phyloP scores from a whole-genome alignment of 2,113 vertebrate species.

The Channa maculata region DNA sequence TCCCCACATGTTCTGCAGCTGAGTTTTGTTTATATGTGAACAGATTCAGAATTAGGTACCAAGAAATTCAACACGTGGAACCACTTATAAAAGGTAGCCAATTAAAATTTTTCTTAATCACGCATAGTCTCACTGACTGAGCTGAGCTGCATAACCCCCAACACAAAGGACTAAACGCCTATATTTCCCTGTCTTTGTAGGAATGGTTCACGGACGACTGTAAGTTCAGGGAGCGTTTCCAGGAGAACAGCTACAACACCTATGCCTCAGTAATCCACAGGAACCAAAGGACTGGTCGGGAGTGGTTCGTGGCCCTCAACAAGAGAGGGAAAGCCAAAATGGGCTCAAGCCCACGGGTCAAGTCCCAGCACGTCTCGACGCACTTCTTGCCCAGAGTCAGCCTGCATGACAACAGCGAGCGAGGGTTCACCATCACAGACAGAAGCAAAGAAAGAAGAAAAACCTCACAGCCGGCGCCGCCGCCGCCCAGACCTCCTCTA shows the following conservation, averaged over 20 bases:
- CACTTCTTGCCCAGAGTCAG: slow-evolving; percentile 93
- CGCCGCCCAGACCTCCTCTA: slow-evolving; percentile 58
- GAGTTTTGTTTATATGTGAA: slow-evolving; percentile 1
- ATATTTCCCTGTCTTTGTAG: slow-evolving; percentile 27
- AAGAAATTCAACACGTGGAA: not conserved
- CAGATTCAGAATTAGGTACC: not conserved
- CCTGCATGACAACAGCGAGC: slow-evolving; percentile 78
- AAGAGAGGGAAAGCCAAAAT: slow-evolving; percentile 96
- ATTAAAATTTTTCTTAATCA: slow-evolving; percentile 3
- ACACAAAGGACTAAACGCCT: not conserved
- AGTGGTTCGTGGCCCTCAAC: slow-evolving; percentile 97
- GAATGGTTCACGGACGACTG: slow-evolving; percentile 91
- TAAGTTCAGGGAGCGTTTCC: slow-evolving; percentile 95
- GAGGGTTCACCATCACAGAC: slow-evolving; percentile 89
- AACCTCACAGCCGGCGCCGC: slow-evolving; percentile 19
- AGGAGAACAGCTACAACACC: slow-evolving; percentile 99
- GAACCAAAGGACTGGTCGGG: slow-evolving; percentile 87
- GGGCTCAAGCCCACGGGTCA: slow-evolving; percentile 92
- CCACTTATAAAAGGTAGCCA: too few species aligned
- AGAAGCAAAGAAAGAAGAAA: slow-evolving; percentile 81
- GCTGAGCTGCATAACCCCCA: not conserved
- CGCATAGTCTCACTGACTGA: not conserved
- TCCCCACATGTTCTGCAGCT: slow-evolving; percentile 3
- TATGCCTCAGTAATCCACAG: slow-evolving; percentile 91
- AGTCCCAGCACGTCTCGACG: slow-evolving; percentile 94